Conservation (phyloP, 2,113 vertebrate genomes). For the Lynx canadensis region DNA sequence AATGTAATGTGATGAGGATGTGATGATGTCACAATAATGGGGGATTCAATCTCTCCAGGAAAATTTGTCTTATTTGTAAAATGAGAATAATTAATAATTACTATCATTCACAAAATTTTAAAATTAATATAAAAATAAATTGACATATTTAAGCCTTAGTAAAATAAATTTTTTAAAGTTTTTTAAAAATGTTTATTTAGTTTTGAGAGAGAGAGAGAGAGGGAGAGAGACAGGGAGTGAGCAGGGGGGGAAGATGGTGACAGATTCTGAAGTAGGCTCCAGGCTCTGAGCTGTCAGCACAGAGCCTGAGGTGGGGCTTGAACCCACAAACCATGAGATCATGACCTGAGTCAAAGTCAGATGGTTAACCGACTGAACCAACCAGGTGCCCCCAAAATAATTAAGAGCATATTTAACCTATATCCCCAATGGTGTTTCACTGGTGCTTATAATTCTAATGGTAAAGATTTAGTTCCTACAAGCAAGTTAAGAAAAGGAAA, state of each 20-base stretch:
- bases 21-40: background rate
- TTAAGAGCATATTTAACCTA: background rate
- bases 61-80: background rate
- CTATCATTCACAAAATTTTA: background rate
- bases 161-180: background rate
- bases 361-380: too few species aligned
- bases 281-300: too few species aligned
- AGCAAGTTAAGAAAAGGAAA: background rate
- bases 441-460: background rate
- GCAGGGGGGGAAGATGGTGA: too few species aligned
- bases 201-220: too few species aligned
- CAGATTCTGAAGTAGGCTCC: too few species aligned
- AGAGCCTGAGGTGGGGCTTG: too few species aligned
- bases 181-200: too few species aligned
- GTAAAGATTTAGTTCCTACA: background rate
- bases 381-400: background rate
- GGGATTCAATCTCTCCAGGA: background rate
- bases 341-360: too few species aligned
- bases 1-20: background rate
- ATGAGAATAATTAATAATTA: background rate
- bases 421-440: background rate
- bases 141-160: background rate
- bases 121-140: background rate
- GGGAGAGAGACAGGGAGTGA: too few species aligned
- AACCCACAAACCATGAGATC: too few species aligned